Base-by-base conservation (phyloP, 1,140 invertebrate species). In the Solenopsis invicta region DNA sequence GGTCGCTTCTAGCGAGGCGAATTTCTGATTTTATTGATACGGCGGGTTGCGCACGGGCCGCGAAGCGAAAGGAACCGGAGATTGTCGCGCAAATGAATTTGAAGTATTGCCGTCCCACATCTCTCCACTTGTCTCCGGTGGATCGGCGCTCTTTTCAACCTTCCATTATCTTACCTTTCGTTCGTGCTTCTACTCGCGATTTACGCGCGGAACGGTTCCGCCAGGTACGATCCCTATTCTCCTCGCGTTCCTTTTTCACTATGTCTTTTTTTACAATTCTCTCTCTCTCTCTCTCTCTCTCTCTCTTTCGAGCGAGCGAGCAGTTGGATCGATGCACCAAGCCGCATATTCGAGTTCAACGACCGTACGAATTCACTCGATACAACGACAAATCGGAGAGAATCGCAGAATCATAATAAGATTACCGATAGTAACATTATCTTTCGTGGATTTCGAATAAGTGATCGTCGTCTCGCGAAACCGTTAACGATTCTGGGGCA, bases 51-150 rank as follows among this genome's bases (percentile, higher is more conserved):
- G 41, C 66, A 52, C 37, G 50, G 67, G 78, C 37, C 75, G 77
- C 78, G 62, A 85, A 59, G 75, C n/a, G 61, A 88, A 86, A 91
- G 86, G 67, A 87, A 91, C 90, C 90, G 90, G 90, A 91, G 90
- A 91, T 91, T 91, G 90, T 91, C 88, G 72, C 72, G 86, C 88
- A 89, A 91, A 91, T 91, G 90, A 91, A 91, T 91, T 91, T 91
- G 90, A 91, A 91, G 90, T 91, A 91, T 91, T 91, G 88, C 86
- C 90, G 88, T 90, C 91, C 86, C 91, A 88, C 88, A 89, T 88
- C 77, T 41, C 64, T 91, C 88, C 72, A 91, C 74, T 69, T 91
- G 87, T 91, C 80, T 85, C 85, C 89, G 87, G 54, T 34, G 61
- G 37, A 41, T 86, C 85, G 34, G 8, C 64, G 48, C 81, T 91